Evolutionary conservation across 1,140 invertebrate genomes (phyloP).

Genomic region (Drosophila chauvacae): DNA sequence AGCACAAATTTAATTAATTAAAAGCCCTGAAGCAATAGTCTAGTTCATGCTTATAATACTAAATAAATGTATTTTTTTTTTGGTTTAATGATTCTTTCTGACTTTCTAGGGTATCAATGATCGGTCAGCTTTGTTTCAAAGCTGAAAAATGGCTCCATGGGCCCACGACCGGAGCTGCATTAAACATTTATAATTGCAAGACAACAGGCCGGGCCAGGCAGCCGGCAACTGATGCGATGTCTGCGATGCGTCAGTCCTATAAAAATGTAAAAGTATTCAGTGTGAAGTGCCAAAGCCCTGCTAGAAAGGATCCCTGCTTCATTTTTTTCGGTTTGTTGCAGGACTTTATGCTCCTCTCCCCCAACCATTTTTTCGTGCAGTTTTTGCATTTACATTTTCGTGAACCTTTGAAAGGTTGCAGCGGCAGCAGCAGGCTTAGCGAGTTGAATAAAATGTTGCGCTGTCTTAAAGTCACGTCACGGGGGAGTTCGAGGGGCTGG

Average conservation of each 20-base stretch:
- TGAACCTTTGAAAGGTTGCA: slow-evolving; percentile 47
- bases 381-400: slow-evolving; percentile 55
- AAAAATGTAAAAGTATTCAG: slow-evolving; percentile 74
- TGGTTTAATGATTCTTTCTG: too few species aligned
- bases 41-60: too few species aligned
- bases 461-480: slow-evolving; percentile 77
- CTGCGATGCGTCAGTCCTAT: slow-evolving; percentile 53
- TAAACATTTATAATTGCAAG: slow-evolving; percentile 81
- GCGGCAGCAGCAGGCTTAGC: slow-evolving; percentile 44
- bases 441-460: slow-evolving; percentile 65
- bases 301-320: slow-evolving; percentile 26
- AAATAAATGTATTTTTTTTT: neutral
- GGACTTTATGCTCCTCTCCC: neutral
- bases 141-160: slow-evolving; percentile 7
- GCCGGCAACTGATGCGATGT: slow-evolving; percentile 26
- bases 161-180: slow-evolving; percentile 39
- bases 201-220: slow-evolving; percentile 42
- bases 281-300: slow-evolving; percentile 58
- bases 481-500: neutral
- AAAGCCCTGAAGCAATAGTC: too few species aligned
- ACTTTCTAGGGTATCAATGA: slow-evolving; percentile 21
- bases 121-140: slow-evolving; percentile 14
- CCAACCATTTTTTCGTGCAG: slow-evolving; percentile 13
- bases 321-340: slow-evolving; percentile 31
- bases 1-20: too few species aligned